phyloP scores from a whole-genome alignment of 2,797 vertebrate genomes.

The Acanthiza pusilla region DNA sequence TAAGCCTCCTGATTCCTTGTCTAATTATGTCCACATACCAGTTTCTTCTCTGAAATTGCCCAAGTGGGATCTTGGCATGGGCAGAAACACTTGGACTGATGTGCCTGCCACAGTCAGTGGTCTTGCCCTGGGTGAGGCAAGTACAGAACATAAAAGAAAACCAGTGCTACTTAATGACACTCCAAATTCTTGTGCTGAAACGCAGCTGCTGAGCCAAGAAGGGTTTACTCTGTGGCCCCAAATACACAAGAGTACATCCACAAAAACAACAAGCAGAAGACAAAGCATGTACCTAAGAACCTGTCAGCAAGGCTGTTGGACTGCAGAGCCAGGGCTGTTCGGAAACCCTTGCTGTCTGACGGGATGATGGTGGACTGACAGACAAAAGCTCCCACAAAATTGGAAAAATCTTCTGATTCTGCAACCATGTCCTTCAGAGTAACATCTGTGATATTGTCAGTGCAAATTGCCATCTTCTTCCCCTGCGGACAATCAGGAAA shows the following conservation, averaged over 20 bases:
- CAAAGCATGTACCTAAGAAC: slow-evolving; percentile 83
- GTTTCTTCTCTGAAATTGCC: not conserved
- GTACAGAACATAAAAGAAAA: not conserved
- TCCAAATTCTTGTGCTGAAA: not conserved
- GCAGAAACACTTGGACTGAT: not conserved
- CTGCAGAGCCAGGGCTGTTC: slow-evolving; percentile 89
- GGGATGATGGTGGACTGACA: slow-evolving; percentile 98
- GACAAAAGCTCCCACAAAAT: slow-evolving; percentile 86
- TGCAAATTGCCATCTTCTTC: slow-evolving; percentile 84
- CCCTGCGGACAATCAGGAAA: slow-evolving; percentile 68
- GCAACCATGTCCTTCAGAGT: slow-evolving; percentile 81
- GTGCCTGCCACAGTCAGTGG: not conserved
- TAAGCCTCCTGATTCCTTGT: not conserved
- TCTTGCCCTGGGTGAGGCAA: not conserved
- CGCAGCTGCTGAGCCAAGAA: not conserved
- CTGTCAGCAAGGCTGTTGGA: slow-evolving; percentile 92
- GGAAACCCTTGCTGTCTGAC: slow-evolving; percentile 90
- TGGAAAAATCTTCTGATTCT: slow-evolving; percentile 84
- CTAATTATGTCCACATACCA: not conserved
- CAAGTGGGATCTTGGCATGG: not conserved
- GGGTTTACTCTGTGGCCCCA: not conserved
- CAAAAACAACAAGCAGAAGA: not conserved
- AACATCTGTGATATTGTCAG: slow-evolving; percentile 92
- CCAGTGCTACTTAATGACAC: not conserved
- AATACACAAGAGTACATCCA: not conserved